Conservation (phyloP, 2,888 invertebrate species). For the Gerris lacustris region DNA sequence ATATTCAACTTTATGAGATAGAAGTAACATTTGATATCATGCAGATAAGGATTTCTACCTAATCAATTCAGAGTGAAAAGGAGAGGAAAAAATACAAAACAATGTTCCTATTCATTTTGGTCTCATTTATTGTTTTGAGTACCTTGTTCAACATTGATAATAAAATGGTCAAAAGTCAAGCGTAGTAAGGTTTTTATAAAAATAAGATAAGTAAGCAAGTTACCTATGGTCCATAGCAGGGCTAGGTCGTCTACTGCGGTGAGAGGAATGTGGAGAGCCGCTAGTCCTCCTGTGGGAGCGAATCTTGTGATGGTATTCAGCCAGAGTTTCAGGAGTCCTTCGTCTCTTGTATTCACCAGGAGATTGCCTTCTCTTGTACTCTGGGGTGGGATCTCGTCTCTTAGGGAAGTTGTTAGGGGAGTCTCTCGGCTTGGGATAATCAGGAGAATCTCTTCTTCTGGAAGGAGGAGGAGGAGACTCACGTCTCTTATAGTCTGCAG, state of each 20-base stretch:
- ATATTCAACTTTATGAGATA: too few relatives aligned
- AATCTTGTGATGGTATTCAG: background rate
- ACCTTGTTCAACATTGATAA: too few relatives aligned
- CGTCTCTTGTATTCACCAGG: background rate
- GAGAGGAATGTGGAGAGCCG: background rate
- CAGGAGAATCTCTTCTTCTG: background rate
- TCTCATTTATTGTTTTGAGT: too few relatives aligned
- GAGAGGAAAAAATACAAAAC: too few relatives aligned
- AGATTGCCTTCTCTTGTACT: background rate
- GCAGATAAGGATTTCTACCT: too few relatives aligned
- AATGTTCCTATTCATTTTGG: too few relatives aligned
- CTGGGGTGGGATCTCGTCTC: background rate
- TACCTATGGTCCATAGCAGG: background rate
- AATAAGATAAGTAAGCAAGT: background rate
- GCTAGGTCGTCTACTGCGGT: background rate
- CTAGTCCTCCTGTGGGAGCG: background rate
- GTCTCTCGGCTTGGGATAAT: background rate
- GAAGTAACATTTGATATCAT: too few relatives aligned
- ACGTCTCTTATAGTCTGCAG: background rate
- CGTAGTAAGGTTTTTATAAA: too few relatives aligned
- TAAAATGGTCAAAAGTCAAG: too few relatives aligned
- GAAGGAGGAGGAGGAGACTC: background rate
- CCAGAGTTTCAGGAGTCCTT: background rate
- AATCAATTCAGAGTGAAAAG: too few relatives aligned
- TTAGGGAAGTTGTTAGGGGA: background rate